A percentile compares a stretch with the other conserved stretches of the same genome.
Evolutionary conservation across 2,797 vertebrate species (phyloP).

Genomic region (Leptodactylus fallax): DNA sequence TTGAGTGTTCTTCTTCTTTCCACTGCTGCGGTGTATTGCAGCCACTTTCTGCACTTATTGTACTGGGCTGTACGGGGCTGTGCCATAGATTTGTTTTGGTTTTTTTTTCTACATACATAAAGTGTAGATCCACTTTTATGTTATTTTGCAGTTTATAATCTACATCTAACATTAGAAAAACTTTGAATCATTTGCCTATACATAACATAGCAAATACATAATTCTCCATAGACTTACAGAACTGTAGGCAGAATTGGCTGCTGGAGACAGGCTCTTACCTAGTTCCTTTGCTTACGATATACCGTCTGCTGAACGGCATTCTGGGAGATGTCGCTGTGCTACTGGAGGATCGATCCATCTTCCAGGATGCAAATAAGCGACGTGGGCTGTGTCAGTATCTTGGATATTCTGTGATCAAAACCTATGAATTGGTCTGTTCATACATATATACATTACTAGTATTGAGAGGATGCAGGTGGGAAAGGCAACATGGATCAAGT

Average conservation of each 20-base stretch:
- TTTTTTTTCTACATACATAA: neutral
- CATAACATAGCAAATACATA: neutral
- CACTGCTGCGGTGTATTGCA: neutral
- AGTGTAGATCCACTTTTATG: neutral
- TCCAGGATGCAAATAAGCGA: neutral
- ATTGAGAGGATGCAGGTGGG: neutral
- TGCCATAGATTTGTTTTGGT: neutral
- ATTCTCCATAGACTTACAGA: neutral
- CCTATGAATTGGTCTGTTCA: neutral
- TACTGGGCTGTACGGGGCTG: neutral
- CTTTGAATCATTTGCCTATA: neutral
- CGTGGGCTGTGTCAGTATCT: neutral
- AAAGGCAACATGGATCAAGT: neutral
- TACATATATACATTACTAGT: neutral
- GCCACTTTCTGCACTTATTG: neutral
- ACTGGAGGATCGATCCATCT: neutral
- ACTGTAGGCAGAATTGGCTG: no score
- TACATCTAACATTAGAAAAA: neutral
- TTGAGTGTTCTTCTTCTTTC: neutral
- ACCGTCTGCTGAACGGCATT: neutral
- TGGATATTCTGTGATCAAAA: neutral
- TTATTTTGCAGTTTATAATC: neutral
- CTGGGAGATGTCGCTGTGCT: neutral
- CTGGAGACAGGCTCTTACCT: no score
- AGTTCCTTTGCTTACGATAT: no score